Evolutionary conservation across 2,888 invertebrate species (phyloP).

Genomic region (Falcaria lacertinaria): DNA sequence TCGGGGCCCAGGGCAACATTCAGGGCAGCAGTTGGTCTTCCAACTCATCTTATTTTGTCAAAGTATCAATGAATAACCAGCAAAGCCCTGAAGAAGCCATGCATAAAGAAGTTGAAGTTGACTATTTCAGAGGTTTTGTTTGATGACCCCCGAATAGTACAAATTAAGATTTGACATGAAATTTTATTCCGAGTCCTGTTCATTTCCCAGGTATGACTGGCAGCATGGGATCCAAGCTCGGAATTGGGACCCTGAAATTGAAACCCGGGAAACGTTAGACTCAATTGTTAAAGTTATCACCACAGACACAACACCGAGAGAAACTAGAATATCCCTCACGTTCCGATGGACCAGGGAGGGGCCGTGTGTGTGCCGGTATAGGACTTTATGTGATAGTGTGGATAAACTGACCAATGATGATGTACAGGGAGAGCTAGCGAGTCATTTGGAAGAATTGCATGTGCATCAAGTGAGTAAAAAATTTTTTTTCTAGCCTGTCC

Average conservation of each 20-base stretch:
- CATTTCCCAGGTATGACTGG: constrained; percentile 84
- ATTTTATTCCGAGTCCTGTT: too few species aligned
- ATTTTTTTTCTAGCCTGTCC: too few species aligned
- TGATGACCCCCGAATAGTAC: too few species aligned
- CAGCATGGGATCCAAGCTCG: constrained; percentile 93
- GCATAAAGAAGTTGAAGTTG: too few species aligned
- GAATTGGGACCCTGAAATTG: constrained; percentile 83
- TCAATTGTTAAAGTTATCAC: constrained; percentile 40
- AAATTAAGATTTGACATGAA: too few species aligned
- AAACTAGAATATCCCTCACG: constrained; percentile 88
- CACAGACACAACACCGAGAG: constrained; percentile 36
- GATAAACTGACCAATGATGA: constrained; percentile 19
- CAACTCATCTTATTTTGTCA: too few species aligned
- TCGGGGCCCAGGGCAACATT: too few species aligned
- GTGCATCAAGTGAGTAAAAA: constrained; percentile 85
- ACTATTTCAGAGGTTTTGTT: too few species aligned
- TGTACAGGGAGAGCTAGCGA: constrained; percentile 76
- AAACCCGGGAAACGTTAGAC: constrained; percentile 48
- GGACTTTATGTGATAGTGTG: constrained; percentile 83
- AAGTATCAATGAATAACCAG: too few species aligned
- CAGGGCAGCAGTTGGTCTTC: too few species aligned
- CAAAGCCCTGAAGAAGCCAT: too few species aligned
- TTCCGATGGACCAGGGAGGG: constrained; percentile 83
- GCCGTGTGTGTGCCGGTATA: constrained; percentile 82
- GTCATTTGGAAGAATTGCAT: constrained; percentile 84